These are phyloP conservation scores for Phaedon cochleariae DNA, from an alignment of 2,888 invertebrate genomes.

Conservation along the genomic window DNA sequence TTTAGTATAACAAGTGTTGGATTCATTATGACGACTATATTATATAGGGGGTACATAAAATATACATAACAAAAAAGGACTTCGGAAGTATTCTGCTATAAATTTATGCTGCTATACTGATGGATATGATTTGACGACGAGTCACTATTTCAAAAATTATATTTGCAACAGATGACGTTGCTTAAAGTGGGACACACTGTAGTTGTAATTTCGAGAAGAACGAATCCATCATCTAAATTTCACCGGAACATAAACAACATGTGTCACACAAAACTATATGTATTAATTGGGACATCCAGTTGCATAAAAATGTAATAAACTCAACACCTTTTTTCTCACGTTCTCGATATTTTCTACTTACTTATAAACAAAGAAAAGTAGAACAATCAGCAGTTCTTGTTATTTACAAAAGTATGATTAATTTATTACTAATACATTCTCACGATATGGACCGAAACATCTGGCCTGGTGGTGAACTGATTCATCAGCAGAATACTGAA, in stretches of 20 bases:
- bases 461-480: background rate
- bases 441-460: slow-evolving; percentile 13
- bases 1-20: slow-evolving; percentile 28
- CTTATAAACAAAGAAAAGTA: slow-evolving; percentile 2
- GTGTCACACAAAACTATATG: background rate
- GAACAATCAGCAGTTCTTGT: slow-evolving; percentile 21
- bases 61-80: background rate
- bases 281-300: background rate
- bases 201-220: too few species aligned
- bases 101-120: too few species aligned
- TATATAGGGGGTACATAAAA: background rate
- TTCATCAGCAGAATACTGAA: slow-evolving; percentile 11
- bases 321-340: background rate
- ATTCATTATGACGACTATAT: background rate
- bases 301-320: background rate
- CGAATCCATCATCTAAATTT: background rate
- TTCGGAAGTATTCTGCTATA: too few species aligned
- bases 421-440: slow-evolving; percentile 20
- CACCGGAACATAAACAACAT: background rate
- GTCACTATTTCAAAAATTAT: too few species aligned
- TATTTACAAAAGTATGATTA: slow-evolving; percentile 19
- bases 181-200: too few species aligned
- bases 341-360: background rate
- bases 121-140: too few species aligned
- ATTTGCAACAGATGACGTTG: too few species aligned